Evolutionary conservation across 2,797 vertebrate genomes (phyloP).

Genomic region (Remorina albescens): DNA sequence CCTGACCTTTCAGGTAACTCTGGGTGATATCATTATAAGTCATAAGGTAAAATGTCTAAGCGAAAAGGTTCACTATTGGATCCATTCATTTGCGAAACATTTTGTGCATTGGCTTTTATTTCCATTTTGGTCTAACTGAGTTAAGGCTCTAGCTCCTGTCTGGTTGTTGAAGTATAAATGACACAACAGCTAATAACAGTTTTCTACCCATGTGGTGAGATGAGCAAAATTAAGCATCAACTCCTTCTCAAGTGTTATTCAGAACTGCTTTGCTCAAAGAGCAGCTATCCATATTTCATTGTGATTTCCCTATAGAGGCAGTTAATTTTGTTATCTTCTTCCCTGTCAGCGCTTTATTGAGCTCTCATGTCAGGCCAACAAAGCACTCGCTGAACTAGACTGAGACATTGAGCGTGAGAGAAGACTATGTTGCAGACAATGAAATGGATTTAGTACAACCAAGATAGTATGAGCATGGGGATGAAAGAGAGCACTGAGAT

Average conservation of each 20-base stretch:
- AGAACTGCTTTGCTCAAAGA: neutral
- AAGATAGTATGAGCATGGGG: conserved; percentile 18
- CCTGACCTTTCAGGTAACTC: no score
- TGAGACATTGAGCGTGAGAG: conserved; percentile 44
- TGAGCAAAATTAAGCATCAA: neutral
- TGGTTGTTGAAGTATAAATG: neutral
- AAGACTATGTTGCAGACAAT: conserved; percentile 27
- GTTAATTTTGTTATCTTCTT: conserved; percentile 10
- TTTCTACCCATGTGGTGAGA: neutral
- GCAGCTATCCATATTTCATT: neutral
- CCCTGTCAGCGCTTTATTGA: conserved; percentile 8
- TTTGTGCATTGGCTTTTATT: neutral
- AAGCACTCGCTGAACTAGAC: conserved; percentile 24
- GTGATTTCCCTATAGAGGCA: conserved; percentile 11
- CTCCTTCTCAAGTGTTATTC: neutral
- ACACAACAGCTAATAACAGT: neutral
- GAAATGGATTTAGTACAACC: conserved; percentile 22
- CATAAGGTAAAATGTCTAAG: no score
- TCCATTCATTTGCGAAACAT: no score
- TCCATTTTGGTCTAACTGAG: neutral
- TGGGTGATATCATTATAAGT: no score
- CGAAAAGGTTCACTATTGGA: no score
- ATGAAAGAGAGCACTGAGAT: conserved; percentile 40
- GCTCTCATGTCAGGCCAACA: conserved; percentile 33
- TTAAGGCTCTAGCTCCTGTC: neutral